Conservation (phyloP, 2,888 invertebrate species). For the Zaprionus bogoriensis region DNA sequence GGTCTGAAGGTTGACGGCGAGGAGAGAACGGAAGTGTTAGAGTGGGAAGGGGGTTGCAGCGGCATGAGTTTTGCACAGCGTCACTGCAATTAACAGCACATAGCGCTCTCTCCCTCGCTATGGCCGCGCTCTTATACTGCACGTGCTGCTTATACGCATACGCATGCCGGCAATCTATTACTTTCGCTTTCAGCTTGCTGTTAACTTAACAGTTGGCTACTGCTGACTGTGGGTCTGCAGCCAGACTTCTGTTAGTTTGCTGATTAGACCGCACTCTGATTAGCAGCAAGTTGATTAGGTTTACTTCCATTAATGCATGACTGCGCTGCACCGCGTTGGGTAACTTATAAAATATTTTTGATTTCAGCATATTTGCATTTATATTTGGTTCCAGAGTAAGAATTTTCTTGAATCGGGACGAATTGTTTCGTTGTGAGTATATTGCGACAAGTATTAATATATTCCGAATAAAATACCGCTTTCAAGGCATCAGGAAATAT, state of each 20-base stretch:
- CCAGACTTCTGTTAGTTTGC: slow-evolving; percentile 32
- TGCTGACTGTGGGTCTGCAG: background rate
- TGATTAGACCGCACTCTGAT: slow-evolving; percentile 40
- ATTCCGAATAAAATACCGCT: background rate
- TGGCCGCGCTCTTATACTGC: slow-evolving; percentile 44
- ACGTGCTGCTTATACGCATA: slow-evolving; percentile 17
- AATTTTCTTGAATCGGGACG: too few species aligned
- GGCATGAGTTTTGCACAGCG: slow-evolving; percentile 5
- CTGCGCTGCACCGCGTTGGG: slow-evolving; percentile 2
- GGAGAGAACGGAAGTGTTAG: slow-evolving; percentile 28
- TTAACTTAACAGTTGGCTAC: slow-evolving; percentile 32
- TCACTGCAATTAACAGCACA: slow-evolving; percentile 26
- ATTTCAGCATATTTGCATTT: too few species aligned
- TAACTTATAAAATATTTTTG: slow-evolving; percentile 9
- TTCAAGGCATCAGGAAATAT: background rate
- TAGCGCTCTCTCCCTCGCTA: slow-evolving; percentile 3
- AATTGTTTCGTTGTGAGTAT: background rate
- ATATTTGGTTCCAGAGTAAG: too few species aligned
- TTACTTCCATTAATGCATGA: background rate
- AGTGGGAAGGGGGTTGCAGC: background rate
- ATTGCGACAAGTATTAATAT: background rate
- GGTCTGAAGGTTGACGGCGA: slow-evolving; percentile 43
- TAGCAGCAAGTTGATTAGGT: slow-evolving; percentile 24
- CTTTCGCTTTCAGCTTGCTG: slow-evolving; percentile 29
- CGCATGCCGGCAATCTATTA: slow-evolving; percentile 41